A percentile compares a stretch with the other conserved stretches of the same genome.
Evolutionary conservation across 2,888 invertebrate genomes (phyloP).

Genomic region (Arctia plantaginis): DNA sequence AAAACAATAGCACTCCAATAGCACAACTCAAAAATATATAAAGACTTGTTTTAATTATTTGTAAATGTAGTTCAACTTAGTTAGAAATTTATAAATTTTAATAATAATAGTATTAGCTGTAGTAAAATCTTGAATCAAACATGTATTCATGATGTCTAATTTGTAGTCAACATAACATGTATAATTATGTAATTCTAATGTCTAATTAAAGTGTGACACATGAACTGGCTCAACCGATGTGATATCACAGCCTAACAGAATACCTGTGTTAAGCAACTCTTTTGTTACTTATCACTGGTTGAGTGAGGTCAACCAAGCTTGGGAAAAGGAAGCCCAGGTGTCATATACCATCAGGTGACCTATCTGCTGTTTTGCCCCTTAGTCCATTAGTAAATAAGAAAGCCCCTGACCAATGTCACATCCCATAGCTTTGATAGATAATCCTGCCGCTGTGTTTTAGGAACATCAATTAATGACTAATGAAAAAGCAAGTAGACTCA

Average conservation of each 20-base stretch:
- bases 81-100: not conserved
- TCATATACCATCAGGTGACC: not conserved
- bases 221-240: not conserved
- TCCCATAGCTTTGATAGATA: not conserved
- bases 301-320: not conserved
- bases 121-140: not conserved
- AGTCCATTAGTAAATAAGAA: not conserved
- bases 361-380: not conserved
- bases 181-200: not conserved
- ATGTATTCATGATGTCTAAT: not conserved
- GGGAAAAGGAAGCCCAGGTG: no score
- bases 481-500: not conserved
- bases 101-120: not conserved
- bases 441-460: not conserved
- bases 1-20: not conserved
- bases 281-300: not conserved
- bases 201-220: not conserved
- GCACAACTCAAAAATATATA: not conserved
- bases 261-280: not conserved
- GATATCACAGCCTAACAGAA: not conserved
- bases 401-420: not conserved
- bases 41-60: not conserved
- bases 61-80: not conserved
- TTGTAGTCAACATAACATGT: not conserved
- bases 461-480: not conserved